A percentile compares a stretch with the other conserved stretches of the same genome.
Evolutionary conservation across 2,888 invertebrate species (phyloP).

Genomic region (Dicycla oo): DNA sequence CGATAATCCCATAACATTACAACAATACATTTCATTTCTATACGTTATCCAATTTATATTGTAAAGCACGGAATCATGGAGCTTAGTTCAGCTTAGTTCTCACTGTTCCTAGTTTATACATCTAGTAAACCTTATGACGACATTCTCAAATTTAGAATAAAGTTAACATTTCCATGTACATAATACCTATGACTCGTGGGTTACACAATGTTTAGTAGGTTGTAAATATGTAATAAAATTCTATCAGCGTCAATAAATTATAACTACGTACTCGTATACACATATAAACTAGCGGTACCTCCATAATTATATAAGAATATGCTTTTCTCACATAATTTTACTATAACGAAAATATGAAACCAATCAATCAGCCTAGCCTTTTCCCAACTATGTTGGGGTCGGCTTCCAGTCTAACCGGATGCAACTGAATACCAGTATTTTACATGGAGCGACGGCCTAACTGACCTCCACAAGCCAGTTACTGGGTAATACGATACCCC

Average conservation of each 20-base stretch:
- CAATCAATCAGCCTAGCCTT: no score
- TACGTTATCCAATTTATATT: slow-evolving; percentile 13
- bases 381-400: no score
- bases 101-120: not conserved
- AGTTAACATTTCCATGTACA: not conserved
- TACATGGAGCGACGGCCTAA: no score
- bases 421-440: no score
- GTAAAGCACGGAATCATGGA: slow-evolving; percentile 9
- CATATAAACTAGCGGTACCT: no score
- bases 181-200: not conserved
- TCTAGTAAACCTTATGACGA: slow-evolving; percentile 1
- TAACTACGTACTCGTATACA: no score
- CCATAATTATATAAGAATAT: not conserved
- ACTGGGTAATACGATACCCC: no score
- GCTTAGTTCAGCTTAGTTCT: no score
- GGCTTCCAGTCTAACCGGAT: no score
- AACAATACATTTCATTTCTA: slow-evolving; percentile 13
- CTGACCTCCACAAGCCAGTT: no score
- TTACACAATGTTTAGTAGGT: not conserved
- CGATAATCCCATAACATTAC: slow-evolving; percentile 1
- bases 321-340: not conserved
- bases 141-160: not conserved
- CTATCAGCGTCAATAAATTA: not conserved
- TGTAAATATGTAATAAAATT: no score
- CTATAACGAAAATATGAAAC: not conserved